phyloP scores from a whole-genome alignment of 2,888 invertebrate species.

The Myopa tessellatipennis region DNA sequence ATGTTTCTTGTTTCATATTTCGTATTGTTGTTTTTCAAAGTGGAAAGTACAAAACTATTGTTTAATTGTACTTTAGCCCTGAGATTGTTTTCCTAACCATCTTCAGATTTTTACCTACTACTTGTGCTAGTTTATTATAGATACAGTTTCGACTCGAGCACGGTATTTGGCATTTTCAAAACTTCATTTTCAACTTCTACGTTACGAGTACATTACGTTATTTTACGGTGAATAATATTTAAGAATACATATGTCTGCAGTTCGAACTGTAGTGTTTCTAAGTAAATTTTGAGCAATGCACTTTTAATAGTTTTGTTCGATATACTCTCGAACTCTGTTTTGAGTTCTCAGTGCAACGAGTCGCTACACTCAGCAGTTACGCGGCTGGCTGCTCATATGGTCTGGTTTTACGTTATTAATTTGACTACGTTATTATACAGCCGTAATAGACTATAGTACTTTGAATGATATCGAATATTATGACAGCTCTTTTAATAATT shows the following conservation, averaged over 20 bases:
- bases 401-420: slow-evolving; percentile 43
- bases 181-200: slow-evolving; percentile 9
- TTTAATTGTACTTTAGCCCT: slow-evolving; percentile 69
- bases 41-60: slow-evolving; percentile 44
- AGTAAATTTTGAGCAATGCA: slow-evolving; percentile 55
- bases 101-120: slow-evolving; percentile 44
- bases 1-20: slow-evolving; percentile 30
- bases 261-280: background rate
- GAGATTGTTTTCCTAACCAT: slow-evolving; percentile 59
- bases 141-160: slow-evolving; percentile 23
- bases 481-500: slow-evolving; percentile 39
- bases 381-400: background rate
- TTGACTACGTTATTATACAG: slow-evolving; percentile 31
- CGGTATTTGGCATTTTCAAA: slow-evolving; percentile 31
- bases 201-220: slow-evolving; percentile 36
- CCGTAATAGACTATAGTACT: slow-evolving; percentile 45
- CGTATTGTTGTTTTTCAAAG: slow-evolving; percentile 34
- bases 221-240: slow-evolving; percentile 33
- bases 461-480: slow-evolving; percentile 41
- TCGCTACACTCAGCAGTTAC: too few species aligned
- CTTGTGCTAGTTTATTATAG: slow-evolving; percentile 43
- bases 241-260: background rate
- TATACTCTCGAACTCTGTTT: too few species aligned
- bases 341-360: too few species aligned
- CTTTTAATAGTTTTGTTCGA: slow-evolving; percentile 40